Base-by-base conservation (phyloP, 2,888 invertebrate species). In the Cephus spinipes region DNA sequence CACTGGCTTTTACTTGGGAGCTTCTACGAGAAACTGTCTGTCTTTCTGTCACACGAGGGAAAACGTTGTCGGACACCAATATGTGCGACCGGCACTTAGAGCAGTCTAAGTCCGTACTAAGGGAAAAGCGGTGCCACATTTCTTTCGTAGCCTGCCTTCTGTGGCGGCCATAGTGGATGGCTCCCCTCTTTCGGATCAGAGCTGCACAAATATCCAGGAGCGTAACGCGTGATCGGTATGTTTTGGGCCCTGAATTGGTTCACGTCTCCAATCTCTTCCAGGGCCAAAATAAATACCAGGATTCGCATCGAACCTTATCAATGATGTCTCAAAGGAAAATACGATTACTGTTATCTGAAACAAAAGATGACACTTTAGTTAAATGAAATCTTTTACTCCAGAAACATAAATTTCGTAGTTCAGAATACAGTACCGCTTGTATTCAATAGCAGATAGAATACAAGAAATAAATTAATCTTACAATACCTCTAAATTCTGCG, bases 21-120 rank as follows among this genome's bases (percentile, higher is more conserved):
- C 55, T 55, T 55, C 55, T 55, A 55, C 55, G 23, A 55, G 23
- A 9, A 23, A 55, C 92, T 92, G 92, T 92, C 93, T 93, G 91
- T 92, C 92, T 90, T 92, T 92, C 92, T 92, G 86, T 85, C 83
- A 80, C 87, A 92, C 93, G 91, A 86, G 81, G 81, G 82, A 89
- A 86, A 87, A 77, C 79, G 79, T 89, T 92, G 92, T 92, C 85
- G 86, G 81, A 80, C 31, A 69, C 78, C 76, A 76, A 75, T 32
- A 35, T 76, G 68, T 75, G 83, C 86, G 87, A 89, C 87, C 87
- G 85, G 89, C 87, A 84, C 89, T 87, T 86, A 85, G 86, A 87
- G 89, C 90, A 88, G 90, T 89, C 90, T 85, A 90, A 90, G 87
- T 88, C 86, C 86, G 86, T 89, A 90, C 90, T 90, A 89, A 89